Base-by-base conservation (phyloP, 2,888 invertebrate species). In the Crocallis elinguaria region DNA sequence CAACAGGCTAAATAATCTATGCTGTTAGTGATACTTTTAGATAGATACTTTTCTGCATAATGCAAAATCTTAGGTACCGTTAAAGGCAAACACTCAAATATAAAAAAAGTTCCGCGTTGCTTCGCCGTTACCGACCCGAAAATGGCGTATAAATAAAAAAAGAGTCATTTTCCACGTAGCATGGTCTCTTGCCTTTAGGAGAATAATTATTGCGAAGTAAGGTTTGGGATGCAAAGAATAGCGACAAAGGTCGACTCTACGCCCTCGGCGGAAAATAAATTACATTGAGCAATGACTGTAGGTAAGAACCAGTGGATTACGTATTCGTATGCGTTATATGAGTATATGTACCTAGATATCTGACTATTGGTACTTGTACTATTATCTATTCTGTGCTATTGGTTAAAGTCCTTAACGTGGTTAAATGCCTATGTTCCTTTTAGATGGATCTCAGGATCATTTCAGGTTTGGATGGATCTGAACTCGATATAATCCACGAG, bases 181-280 rank as follows among this genome's bases (percentile, higher is more conserved):
- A 33, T 43, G 25, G 38, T 41, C 37, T 36, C 33, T 50, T 23
- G 29, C 23, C 36, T 50, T 41, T 57, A 35, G 37, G 48, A 62
- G 60, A 67, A 64, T 63, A 63, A 66, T n/a, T n/a, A n/a, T 68
- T 64, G 57, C 52, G 43, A 54, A 59, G 61, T 29, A 16, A 12
- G 30, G 16, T 42, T 42, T 39, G 9, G 48, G 23, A 6, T 37
- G 32, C 30, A 19, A 44, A 44, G 35, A 7, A 8, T 7, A 1
- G 36, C 21, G 41, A 45, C 35, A 39, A 14, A 44, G 43, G 50
- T 51, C 35, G 39, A 8, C 12, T n/a, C n/a, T n/a, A n/a, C n/a
- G n/a, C n/a, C n/a, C n/a, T 25, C 17, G 12, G 9, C 11, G 30
- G 35, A 33, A 27, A 33, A 39, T 39, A 39, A 39, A 44, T 43